phyloP scores from a whole-genome alignment of 1,140 invertebrate genomes.

The Atta colombica region DNA sequence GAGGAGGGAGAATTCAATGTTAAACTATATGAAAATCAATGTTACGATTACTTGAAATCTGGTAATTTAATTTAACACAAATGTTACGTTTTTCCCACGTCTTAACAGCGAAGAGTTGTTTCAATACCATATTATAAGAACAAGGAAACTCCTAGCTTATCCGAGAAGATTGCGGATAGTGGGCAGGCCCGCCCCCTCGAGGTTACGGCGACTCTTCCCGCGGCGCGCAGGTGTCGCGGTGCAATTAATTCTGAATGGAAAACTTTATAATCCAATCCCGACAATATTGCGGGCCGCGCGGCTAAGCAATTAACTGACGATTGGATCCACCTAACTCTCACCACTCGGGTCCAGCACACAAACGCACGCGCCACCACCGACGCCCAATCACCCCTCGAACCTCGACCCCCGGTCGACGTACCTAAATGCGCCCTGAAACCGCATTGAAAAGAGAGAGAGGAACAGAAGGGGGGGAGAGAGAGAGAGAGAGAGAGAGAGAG shows the following conservation, averaged over 20 bases:
- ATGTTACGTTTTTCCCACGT: constrained; percentile 33
- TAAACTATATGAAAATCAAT: constrained; percentile 33
- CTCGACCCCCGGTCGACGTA: constrained; percentile 37
- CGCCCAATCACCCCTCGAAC: constrained; percentile 51
- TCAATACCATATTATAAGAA: constrained; percentile 46
- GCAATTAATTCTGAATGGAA: constrained; percentile 78
- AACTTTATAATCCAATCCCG: constrained; percentile 76
- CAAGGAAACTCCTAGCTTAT: constrained; percentile 41
- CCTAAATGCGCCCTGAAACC: constrained; percentile 42
- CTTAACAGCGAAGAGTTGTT: constrained; percentile 29
- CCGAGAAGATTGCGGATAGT: constrained; percentile 57
- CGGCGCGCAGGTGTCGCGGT: constrained; percentile 70
- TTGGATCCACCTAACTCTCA: constrained; percentile 75
- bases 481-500: background rate
- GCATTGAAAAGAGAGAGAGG: background rate
- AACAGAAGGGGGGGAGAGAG: background rate
- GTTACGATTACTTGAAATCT: constrained; percentile 4
- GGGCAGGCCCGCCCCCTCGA: constrained; percentile 4
- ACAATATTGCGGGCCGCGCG: constrained; percentile 74
- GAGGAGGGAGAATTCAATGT: background rate
- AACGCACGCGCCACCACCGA: constrained; percentile 48
- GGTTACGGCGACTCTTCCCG: constrained; percentile 30
- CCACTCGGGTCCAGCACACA: constrained; percentile 52
- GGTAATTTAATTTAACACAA: constrained; percentile 51
- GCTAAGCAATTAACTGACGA: constrained; percentile 79